phyloP scores from a whole-genome alignment of 2,888 invertebrate genomes.

The Crioceris asparagi region DNA sequence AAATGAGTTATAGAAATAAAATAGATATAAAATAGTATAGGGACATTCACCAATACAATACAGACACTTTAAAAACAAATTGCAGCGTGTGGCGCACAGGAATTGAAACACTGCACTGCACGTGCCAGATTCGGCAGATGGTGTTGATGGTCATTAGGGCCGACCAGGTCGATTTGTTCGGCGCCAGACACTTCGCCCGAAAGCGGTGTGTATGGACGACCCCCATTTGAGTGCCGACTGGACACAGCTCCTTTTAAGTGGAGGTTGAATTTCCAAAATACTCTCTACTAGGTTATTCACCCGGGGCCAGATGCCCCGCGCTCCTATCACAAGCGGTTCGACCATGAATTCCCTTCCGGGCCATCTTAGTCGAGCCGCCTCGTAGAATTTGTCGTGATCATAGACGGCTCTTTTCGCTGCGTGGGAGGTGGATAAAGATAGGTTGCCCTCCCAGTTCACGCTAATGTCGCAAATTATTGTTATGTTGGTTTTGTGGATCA shows the following conservation, averaged over 20 bases:
- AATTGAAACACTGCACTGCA: too few relatives aligned
- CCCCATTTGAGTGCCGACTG: not conserved
- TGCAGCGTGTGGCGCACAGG: too few relatives aligned
- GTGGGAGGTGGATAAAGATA: not conserved
- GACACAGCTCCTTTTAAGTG: not conserved
- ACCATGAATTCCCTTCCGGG: slow-evolving; percentile 9
- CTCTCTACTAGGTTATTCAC: slow-evolving; percentile 8
- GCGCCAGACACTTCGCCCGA: not conserved
- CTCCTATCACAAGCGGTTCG: slow-evolving; percentile 18
- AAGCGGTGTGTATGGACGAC: not conserved
- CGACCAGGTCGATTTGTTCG: too few relatives aligned
- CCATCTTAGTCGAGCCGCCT: slow-evolving; percentile 15
- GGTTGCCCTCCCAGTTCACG: slow-evolving; percentile 2
- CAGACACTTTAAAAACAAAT: too few relatives aligned
- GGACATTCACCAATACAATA: too few relatives aligned
- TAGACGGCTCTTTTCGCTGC: slow-evolving; percentile 13
- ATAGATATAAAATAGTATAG: too few relatives aligned
- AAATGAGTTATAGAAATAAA: too few relatives aligned
- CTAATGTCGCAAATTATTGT: slow-evolving; percentile 6
- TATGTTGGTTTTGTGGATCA: not conserved
- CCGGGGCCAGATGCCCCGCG: slow-evolving; percentile 21
- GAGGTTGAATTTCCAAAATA: not conserved
- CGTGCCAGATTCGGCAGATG: too few relatives aligned
- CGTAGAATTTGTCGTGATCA: slow-evolving; percentile 14
- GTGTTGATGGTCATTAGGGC: too few relatives aligned